A percentile compares a stretch with the other conserved stretches of the same genome.
Conservation (phyloP, 1,140 invertebrate genomes). For the Macrobrachium rosenbergii region DNA sequence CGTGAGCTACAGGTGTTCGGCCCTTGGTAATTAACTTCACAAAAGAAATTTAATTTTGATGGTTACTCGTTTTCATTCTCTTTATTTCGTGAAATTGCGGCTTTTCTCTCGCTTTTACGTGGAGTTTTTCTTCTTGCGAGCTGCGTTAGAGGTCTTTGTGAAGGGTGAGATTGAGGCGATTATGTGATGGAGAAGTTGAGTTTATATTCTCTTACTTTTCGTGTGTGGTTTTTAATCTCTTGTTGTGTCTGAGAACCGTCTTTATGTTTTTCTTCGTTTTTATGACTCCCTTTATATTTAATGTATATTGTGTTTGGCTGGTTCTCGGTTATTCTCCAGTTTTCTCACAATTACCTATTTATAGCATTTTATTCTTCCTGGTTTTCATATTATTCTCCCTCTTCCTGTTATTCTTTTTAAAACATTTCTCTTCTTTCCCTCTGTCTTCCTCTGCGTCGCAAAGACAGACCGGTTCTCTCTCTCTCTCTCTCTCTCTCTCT, state of each 20-base stretch:
- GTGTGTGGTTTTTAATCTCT: neutral
- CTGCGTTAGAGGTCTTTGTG: too few species aligned
- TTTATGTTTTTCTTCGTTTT: too few species aligned
- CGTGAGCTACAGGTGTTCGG: too few species aligned
- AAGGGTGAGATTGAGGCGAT: too few species aligned
- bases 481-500: neutral
- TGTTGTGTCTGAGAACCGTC: neutral
- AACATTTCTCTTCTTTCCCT: neutral
- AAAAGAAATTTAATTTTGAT: too few species aligned
- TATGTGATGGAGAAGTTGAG: too few species aligned
- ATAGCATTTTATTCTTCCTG: neutral
- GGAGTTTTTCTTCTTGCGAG: too few species aligned
- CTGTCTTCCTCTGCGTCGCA: neutral
- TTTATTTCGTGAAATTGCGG: too few species aligned
- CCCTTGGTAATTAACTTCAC: too few species aligned
- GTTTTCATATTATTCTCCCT: neutral
- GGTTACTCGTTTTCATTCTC: too few species aligned
- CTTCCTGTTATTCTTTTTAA: neutral
- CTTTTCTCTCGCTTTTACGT: neutral
- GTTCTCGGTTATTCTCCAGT: neutral
- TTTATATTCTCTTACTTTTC: too few species aligned
- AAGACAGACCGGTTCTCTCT: neutral
- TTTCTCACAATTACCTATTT: neutral
- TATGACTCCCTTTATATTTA: too few species aligned
- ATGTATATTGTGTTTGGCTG: neutral